phyloP scores from a whole-genome alignment of 2,888 invertebrate genomes.

The Teinopalpus imperialis region DNA sequence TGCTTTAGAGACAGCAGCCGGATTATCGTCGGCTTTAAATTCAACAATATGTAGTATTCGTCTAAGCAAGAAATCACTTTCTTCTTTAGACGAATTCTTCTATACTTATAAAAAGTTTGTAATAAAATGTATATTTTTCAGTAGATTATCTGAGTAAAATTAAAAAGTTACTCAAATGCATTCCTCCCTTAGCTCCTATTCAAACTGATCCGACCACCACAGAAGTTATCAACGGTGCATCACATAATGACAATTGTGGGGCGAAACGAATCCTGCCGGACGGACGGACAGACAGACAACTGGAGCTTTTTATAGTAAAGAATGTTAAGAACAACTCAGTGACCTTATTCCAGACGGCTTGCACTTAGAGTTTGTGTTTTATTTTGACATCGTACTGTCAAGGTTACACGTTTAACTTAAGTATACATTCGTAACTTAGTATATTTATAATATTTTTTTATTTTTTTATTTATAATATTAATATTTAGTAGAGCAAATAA shows the following conservation, averaged over 20 bases:
- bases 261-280: conserved; percentile 66
- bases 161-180: neutral
- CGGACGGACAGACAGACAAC: conserved; percentile 38
- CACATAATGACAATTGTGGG: conserved; percentile 58
- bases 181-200: neutral
- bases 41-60: too few species aligned
- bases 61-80: too few species aligned
- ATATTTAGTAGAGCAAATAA: too few species aligned
- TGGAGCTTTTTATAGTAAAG: conserved; percentile 38
- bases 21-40: too few species aligned
- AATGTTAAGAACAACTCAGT: conserved; percentile 40
- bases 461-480: too few species aligned
- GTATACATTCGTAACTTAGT: too few species aligned
- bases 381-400: conserved; percentile 5
- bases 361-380: conserved; percentile 8
- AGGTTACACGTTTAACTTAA: conserved; percentile 7
- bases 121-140: too few species aligned
- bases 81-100: too few species aligned
- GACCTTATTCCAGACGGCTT: conserved; percentile 33
- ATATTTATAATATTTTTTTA: too few species aligned
- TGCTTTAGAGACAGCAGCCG: too few species aligned
- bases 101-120: too few species aligned
- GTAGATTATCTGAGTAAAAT: too few species aligned
- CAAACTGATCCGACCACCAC: conserved; percentile 25
- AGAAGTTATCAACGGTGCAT: conserved; percentile 39